Base-by-base conservation (phyloP, 2,797 vertebrate genomes). In the Neoniphon sammara region DNA sequence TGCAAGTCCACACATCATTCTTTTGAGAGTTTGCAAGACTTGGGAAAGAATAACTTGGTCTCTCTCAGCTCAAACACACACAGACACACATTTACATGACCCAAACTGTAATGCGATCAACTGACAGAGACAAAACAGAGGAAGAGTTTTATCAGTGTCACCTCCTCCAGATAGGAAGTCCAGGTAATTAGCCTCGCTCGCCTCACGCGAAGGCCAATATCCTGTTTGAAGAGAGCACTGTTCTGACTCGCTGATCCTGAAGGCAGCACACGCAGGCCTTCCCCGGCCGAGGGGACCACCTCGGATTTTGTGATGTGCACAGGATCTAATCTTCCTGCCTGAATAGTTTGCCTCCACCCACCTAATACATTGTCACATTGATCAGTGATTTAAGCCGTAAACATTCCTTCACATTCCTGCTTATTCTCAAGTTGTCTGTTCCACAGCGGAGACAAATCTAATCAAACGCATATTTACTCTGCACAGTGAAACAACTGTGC, bases 241-340 rank as follows among this genome's bases (percentile, higher is more conserved):
- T 94, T 95, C 93, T 94, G 91, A 90, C 90, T 94, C 91, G 93
- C 82, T 94, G 93, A 93, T 86, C 81, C 86, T 70, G 52, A 53
- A 55, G 84, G 39, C 67, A 53, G 54, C 60, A 42, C 74, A 67
- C 68, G 70, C 81, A 78, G 61, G 34, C 63, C 73, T 72, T 80
- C 61, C 80, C 56, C 11, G 12, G 53, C 75, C 59, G 54, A 30
- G 52, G 60, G 81, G 87, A 91, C 87, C 87, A 87, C 91, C 88
- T 87, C 20, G 58, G 76, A 75, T 73, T 67, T 77, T 77, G 76
- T 71, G 86, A 88, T 76, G 82, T 60, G 65, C 64, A 55, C 23
- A 69, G 80, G 74, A 82, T 83, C 80, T 82, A 85, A 90, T 91
- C 85, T 87, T 67, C 42, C 71, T 64, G 78, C 79, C 64, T 85